phyloP scores from a whole-genome alignment of 2,113 vertebrate genomes.

The Hylia prasina region DNA sequence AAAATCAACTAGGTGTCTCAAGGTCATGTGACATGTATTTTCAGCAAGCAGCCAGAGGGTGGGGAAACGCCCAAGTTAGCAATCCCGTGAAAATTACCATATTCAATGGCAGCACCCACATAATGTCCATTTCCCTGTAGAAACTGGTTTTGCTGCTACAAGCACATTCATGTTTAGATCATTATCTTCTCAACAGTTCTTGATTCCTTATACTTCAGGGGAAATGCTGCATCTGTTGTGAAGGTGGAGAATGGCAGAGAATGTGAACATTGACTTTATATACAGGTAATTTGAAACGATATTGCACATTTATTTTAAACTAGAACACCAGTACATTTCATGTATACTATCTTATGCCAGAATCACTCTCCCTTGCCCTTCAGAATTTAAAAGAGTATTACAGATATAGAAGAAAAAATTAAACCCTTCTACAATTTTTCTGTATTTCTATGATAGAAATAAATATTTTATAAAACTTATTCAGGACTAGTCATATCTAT shows the following conservation, averaged over 20 bases:
- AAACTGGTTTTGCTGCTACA: slow-evolving; percentile 51
- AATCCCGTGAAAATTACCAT: neutral
- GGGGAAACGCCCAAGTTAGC: neutral
- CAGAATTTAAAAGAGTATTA: neutral
- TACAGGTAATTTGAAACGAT: neutral
- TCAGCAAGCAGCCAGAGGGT: neutral
- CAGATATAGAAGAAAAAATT: neutral
- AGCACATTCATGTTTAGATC: slow-evolving; percentile 36
- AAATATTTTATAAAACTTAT: neutral
- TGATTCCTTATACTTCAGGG: neutral
- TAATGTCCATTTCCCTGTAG: neutral
- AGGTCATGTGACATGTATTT: neutral
- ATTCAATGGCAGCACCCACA: neutral
- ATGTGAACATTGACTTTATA: neutral
- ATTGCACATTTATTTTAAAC: neutral
- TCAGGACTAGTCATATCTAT: neutral
- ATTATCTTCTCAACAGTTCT: neutral
- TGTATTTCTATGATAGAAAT: neutral
- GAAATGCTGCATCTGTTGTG: neutral
- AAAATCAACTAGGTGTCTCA: neutral
- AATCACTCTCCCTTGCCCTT: neutral
- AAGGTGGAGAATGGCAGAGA: neutral
- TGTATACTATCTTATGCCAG: neutral
- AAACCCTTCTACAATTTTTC: neutral
- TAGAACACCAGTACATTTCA: neutral